Base-by-base conservation (phyloP, 92 coral and sea anemone genomes). In the Actinernus sp. region DNA sequence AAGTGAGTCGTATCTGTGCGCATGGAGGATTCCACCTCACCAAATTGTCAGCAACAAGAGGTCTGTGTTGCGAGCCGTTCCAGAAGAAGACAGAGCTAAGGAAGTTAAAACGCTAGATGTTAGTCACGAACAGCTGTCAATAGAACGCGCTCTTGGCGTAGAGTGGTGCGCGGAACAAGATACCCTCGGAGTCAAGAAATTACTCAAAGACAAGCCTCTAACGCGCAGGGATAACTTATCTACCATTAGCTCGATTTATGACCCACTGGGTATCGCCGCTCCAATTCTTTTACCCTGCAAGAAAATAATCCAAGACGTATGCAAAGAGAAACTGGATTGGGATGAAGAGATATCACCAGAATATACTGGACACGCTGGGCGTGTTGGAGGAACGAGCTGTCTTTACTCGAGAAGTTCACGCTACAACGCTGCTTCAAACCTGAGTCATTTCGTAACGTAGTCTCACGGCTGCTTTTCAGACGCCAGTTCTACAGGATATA, bases 21-120 rank as follows among this genome's bases (percentile, higher is more conserved):
- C 45, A 71, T 6, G 78, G 68, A 22, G 68, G 78, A 16, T 71
- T 71, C 20, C 32, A 57, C 28, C 17, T 71, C 2, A 56, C 43
- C 44, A 56, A 56, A 56, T 56, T 20, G 17, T 14, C 1, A 56
- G 63, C 14, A 56, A 56, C 63, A 56, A 18, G 25, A 56, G 45
- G 17, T 31, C 2, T 2, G 43, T 56, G 63, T 17, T 56, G 26
- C 43, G 36, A 31, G 22, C 63, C 16, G 22, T 56, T 8, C 44
- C 63, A n/a, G 19, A 9, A 1, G 63, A 56, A 14, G 36, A 31
- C 12, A 56, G 63, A 56, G n/a, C 43, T 18, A 56, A 56, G 21
- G 11, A 31, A 16, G 4, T 56, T 13, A 56, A 32, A 34, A 56
- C 2, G 12, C 2, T 56, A 3, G 63, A 56, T 8, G 43, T 56